Evolutionary conservation across 2,888 invertebrate species (phyloP), one percentile per base, ranked within the genome.

Genomic region (Ariolimax columbianus): DNA sequence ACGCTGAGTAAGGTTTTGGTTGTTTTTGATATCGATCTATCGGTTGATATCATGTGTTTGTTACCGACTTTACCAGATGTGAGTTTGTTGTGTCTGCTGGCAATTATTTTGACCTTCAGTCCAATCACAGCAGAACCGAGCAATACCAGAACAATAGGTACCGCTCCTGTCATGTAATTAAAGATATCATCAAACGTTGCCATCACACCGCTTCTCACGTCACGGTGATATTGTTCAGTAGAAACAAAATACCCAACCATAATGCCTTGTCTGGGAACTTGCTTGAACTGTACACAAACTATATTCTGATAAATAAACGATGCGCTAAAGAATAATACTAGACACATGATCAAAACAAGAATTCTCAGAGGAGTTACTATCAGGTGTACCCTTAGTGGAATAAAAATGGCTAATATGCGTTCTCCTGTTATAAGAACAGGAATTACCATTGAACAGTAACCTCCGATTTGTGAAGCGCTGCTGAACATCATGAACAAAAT

Each of bases 381-480:
- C 30, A 47, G 14, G 47, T 47, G 47, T 47, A 75, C n/a, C 33
- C 47, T 47, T 0, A 75, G 30, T 11, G 75, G 75, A 47, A 36
- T 30, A 36, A 70, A 70, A 26, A 70, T 40, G 38, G 70, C 70
- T 40, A 70, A 70, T 1, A 70, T 36, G 26, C 70, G 70, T 19
- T 70, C 70, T 70, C 70, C 70, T 23, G 70, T 70, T 38, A 70
- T 70, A 0, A 75, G 17, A 3, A 47, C 75, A n/a, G 75, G 75
- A 30, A 75, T 30, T 2, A 43, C 0, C 47, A 75, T 3, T 17
- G 75, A 30, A 0, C 4, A 30, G 2, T 75, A 6, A 11, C 47
- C 1, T 51, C 75, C 75, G 3, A 47, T 30, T n/a, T 7, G 23
- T 23, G 9, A 4, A 51, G 9, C 3, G 23, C 1, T 17, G 1